Evolutionary conservation across 2,113 vertebrate genomes (phyloP).

Genomic region (Apteryx mantelli): DNA sequence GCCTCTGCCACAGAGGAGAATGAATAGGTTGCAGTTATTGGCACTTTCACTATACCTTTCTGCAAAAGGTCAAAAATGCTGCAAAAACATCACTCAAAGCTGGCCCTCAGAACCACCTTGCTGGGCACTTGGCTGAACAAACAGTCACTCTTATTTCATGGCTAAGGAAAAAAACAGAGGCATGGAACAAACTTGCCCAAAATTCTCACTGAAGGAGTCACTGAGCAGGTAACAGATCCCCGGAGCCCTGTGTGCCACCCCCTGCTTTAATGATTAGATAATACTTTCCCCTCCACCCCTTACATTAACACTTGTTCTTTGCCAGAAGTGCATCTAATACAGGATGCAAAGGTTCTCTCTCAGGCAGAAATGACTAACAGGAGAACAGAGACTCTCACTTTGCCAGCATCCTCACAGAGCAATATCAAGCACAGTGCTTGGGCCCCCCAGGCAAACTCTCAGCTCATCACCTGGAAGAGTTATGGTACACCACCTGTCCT

Average conservation of each 20-base stretch:
- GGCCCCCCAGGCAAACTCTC: background rate
- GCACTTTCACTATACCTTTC: background rate
- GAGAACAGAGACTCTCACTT: background rate
- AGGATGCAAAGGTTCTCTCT: background rate
- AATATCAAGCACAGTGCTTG: background rate
- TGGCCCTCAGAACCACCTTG: background rate
- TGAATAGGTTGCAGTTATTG: background rate
- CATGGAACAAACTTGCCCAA: background rate
- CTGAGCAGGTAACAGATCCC: no score
- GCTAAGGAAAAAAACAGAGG: background rate
- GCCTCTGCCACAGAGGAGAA: background rate
- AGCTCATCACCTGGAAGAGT: background rate
- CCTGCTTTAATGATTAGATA: background rate
- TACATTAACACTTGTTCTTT: background rate
- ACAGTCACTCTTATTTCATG: background rate
- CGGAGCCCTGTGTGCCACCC: background rate
- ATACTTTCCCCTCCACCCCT: background rate
- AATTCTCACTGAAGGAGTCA: background rate
- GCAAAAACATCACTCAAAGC: background rate
- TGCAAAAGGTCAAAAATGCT: conserved; percentile 17
- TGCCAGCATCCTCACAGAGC: background rate
- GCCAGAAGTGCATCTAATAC: background rate
- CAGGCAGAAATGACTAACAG: background rate
- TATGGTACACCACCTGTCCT: rapidly evolving
- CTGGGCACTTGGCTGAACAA: background rate